phyloP scores from a whole-genome alignment of 1,140 invertebrate species.

The Nasonia longicornis region DNA sequence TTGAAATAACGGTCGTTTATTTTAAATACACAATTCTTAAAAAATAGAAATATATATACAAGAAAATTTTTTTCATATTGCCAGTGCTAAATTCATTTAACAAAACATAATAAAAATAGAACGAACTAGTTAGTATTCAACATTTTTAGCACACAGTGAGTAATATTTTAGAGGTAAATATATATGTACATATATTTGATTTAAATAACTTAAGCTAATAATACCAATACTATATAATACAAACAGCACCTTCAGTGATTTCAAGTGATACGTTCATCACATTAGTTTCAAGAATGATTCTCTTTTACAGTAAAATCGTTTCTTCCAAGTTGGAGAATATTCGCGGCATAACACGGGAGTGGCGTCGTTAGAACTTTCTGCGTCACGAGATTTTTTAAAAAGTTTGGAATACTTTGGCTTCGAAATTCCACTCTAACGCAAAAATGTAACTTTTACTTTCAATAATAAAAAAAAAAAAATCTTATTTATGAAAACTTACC shows the following conservation, averaged over 20 bases:
- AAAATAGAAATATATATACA: background rate
- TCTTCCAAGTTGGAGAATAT: conserved; percentile 53
- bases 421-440: conserved; percentile 57
- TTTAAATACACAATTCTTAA: background rate
- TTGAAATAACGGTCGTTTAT: background rate
- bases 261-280: background rate
- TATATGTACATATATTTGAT: too few species aligned
- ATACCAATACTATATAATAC: too few species aligned
- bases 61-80: background rate
- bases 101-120: conserved; percentile 7
- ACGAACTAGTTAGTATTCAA: too few species aligned
- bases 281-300: background rate
- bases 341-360: conserved; percentile 55
- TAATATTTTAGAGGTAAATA: too few species aligned
- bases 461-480: background rate
- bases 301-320: conserved; percentile 47
- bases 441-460: conserved; percentile 26
- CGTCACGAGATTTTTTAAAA: conserved; percentile 53
- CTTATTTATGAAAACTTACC: conserved; percentile 47
- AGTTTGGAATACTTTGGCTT: conserved; percentile 52
- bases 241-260: too few species aligned
- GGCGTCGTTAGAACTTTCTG: conserved; percentile 50
- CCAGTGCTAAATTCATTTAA: background rate
- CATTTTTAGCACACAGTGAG: too few species aligned
- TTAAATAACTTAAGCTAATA: too few species aligned